Evolutionary conservation across 2,797 vertebrate genomes (phyloP), one percentile per base, ranked within the genome.

Genomic region (Poecile montanus): DNA sequence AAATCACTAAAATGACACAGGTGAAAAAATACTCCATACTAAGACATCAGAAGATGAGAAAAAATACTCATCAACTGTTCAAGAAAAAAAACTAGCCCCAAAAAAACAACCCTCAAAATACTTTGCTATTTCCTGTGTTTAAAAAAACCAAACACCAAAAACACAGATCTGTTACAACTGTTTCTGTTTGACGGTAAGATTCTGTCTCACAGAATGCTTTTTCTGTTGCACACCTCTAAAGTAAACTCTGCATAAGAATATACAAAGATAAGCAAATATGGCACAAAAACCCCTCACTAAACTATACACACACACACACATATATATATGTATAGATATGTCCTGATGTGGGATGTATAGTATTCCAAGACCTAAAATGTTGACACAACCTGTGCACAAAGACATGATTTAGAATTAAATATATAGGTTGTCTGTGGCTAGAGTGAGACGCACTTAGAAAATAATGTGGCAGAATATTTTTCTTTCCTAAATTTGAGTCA

Each of bases 391-490:
- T 40, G 3, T 26, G 61, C 17, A 71, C 4, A 2, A 88, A 71
- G n/a, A n/a, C 9, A 48, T 1, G 1, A 57, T 17, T 34, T n/a
- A 50, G 29, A 93, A 65, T 36, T 36, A 84, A 84, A 91, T 7
- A 58, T 7, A 15, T 1, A 30, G 6, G 11, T 8, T 91, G 6
- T 13, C 53, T 48, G 10, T 29, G 76, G 11, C 6, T 48, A 56
- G 30, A 77, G 22, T 11, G 5, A 70, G 8, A 67, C 3, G 13
- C 2, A 1, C 6, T 38, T 79, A 11, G 53, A 73, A 89, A 89
- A 71, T 7, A 61, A 58, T 0, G 1, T 5, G 4, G 25, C 9
- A 74, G 13, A 47, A 6, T 34, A 74, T 9, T 8, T 56, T 72
- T 77, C 26, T 38, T 86, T 27, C 51, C 29, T 51, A 82, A 89